Percentiles rank a stretch among this genome's conserved stretches.
phyloP scores from a whole-genome alignment of 2,888 invertebrate genomes.

The Heliconius aoede region DNA sequence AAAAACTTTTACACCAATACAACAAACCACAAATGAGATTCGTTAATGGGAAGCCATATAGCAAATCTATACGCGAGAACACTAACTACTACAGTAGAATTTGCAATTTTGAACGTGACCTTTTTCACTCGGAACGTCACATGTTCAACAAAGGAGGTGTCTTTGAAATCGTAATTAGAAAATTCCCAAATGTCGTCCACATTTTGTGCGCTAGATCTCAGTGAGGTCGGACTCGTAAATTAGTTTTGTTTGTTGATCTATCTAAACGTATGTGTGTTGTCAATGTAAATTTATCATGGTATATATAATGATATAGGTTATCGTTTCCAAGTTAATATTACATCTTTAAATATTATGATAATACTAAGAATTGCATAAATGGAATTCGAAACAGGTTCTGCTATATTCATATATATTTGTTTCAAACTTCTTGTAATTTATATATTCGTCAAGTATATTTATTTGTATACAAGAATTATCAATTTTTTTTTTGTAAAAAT shows the following conservation, averaged over 20 bases:
- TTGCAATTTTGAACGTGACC: slow-evolving; percentile 82
- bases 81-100: slow-evolving; percentile 51
- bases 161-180: slow-evolving; percentile 84
- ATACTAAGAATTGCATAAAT: neutral
- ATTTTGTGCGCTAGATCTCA: slow-evolving; percentile 66
- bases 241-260: slow-evolving; percentile 68
- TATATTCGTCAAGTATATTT: too few relatives aligned
- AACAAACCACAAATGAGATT: slow-evolving; percentile 64
- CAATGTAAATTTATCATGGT: slow-evolving; percentile 8
- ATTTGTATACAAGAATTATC: too few relatives aligned
- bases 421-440: too few relatives aligned
- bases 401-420: too few relatives aligned
- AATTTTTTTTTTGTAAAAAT: too few relatives aligned
- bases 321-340: neutral
- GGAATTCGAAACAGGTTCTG: too few relatives aligned
- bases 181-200: slow-evolving; percentile 78
- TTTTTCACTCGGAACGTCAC: slow-evolving; percentile 79
- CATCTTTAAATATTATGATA: neutral
- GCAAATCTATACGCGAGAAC: slow-evolving; percentile 59
- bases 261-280: slow-evolving; percentile 41
- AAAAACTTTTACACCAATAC: slow-evolving; percentile 25
- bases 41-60: slow-evolving; percentile 69
- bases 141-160: slow-evolving; percentile 81
- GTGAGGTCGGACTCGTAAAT: slow-evolving; percentile 64
- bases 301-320: slow-evolving; percentile 29